Base-by-base conservation (phyloP, 1,140 invertebrate species). In the Drosophila kurseongensis region DNA sequence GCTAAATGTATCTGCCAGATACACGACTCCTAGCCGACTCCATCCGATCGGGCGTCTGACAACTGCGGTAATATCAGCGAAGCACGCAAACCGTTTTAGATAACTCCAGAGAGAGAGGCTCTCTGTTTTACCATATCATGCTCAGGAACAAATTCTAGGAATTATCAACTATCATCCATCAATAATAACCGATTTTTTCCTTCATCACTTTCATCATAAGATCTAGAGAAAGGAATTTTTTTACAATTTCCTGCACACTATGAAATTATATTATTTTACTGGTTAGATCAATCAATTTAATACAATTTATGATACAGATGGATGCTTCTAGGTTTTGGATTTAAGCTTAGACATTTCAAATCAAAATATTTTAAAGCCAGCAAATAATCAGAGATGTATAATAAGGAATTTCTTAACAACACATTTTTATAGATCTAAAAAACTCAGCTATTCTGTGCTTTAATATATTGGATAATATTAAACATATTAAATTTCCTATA, bases 11-110 rank as follows among this genome's bases (percentile, higher is more conserved):
- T 82, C 79, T 78, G 74, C 13, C 14, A 65, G 79, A 74, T 82
- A 78, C 79, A 78, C 52, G 45, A 27, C 59, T 62, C 65, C 66
- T 75, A 85, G 66, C 83, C 23, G 23, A 23, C 23, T 23, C 71
- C 78, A 80, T 75, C 78, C 67, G 82, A 86, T 88, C 83, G 38
- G 62, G 45, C 66, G 83, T 52, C 75, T 66, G 42, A 68, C 69
- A 74, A 78, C 80, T 80, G 71, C 75, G 41, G 63, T 86, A 82
- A 86, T 86, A 86, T 86, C 83, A 35, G 59, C 54, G 42, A 88
- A 76, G 62, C 83, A 86, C 75, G 83, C 83, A 63, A 86, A 75
- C 75, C 23, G 27, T 61, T 63, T 23, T 48, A 59, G 44, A 55
- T 45, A 48, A 40, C 41, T 59, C 42, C n/a, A 18, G 18, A 56